Evolutionary conservation across 2,113 vertebrate species (phyloP), one percentile per base, ranked within the genome.

Genomic region (Romanogobio albipinnatus): DNA sequence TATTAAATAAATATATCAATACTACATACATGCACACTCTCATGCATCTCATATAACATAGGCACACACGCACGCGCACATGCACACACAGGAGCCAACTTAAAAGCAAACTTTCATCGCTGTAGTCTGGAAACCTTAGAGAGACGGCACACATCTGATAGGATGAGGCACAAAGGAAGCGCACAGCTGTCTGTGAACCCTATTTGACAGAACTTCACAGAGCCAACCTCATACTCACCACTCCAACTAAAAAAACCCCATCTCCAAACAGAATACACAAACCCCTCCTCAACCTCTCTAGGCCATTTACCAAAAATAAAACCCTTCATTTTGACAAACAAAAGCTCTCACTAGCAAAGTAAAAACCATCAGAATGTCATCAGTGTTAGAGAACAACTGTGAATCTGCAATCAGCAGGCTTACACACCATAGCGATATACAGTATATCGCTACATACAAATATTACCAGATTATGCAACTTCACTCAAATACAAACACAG

Each of bases 21-120:
- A 56, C 49, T 51, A 15, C 49, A 15, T 53, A 17, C 51, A 83
- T 56, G 13, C 39, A 73, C 29, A 59, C 58, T n/a, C 82, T 11
- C 73, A 36, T 51, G 36, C 51, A 66, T 71, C 53, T 24, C 3
- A 19, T 62, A 36, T 45, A 75, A 66, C 59, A 62, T 76, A 70
- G 62, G 70, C 74, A 45, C 76, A 75, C 43, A n/a, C 58, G 61
- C 51, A 68, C 43, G 68, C 64, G 88, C 64, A 79, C 73, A 82
- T 85, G 17, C 84, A 76, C 79, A 59, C 58, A 76, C n/a, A 78
- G 4, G 15, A 78, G 4, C 51, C 3, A 53, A 59, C 76, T 85
- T 85, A 73, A 85, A 85, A 80, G 53, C 70, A 22, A 62, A 73
- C 45, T 75, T 85, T 75, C 33, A 81, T 85, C 53, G 1, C 66